phyloP scores from a whole-genome alignment of 1,140 invertebrate genomes.

The Drosophila parvula region DNA sequence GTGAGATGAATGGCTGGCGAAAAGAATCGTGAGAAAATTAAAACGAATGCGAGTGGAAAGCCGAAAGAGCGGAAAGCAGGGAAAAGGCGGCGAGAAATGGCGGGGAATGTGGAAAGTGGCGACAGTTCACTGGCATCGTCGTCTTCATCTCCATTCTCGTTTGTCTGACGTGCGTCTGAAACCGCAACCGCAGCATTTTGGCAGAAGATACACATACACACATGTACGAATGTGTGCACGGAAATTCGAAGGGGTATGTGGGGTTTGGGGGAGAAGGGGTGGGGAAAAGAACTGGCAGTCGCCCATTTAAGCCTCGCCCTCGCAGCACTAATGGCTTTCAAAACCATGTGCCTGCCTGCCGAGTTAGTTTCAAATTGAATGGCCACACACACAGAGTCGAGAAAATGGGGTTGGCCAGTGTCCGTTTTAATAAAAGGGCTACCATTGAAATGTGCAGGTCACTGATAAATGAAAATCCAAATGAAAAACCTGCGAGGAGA shows the following conservation, averaged over 20 bases:
- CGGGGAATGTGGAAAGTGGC: not conserved
- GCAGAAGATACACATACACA: conserved; percentile 20
- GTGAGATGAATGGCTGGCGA: not conserved
- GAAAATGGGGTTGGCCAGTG: not conserved
- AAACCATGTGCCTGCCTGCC: conserved; percentile 35
- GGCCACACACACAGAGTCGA: not conserved
- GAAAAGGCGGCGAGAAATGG: not conserved
- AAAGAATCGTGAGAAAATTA: conserved; percentile 13
- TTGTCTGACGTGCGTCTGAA: conserved; percentile 29
- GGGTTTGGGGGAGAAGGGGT: not conserved
- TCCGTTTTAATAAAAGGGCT: conserved; percentile 47
- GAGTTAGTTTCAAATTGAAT: conserved; percentile 49
- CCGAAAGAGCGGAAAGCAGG: not conserved
- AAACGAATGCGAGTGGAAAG: conserved; percentile 24
- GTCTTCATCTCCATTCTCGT: conserved; percentile 30
- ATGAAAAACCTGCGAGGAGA: conserved; percentile 31
- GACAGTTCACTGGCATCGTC: conserved; percentile 28
- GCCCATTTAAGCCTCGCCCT: not conserved
- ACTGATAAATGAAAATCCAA: conserved; percentile 44
- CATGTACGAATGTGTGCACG: not conserved
- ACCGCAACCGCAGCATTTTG: conserved; percentile 64
- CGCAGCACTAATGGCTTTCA: conserved; percentile 46
- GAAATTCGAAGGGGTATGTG: conserved; percentile 10
- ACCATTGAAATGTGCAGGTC: conserved; percentile 50
- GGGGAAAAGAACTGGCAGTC: not conserved